Evolutionary conservation across 2,113 vertebrate species (phyloP).

Genomic region (Suricata suricatta): DNA sequence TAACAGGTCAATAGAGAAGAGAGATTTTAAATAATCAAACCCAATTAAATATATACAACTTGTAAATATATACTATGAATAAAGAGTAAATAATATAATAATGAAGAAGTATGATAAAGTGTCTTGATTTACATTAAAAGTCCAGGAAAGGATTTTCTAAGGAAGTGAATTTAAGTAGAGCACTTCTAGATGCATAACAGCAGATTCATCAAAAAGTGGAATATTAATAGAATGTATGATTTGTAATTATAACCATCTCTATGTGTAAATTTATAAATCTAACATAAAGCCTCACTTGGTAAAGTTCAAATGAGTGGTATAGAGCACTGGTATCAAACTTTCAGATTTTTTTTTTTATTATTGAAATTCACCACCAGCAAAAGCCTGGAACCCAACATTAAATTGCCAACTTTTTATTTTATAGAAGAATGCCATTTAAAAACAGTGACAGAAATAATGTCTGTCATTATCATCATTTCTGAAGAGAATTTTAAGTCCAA

Average conservation of each 20-base stretch:
- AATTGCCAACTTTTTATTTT: background rate
- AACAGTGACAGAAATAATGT: background rate
- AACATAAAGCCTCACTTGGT: background rate
- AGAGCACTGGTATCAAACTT: background rate
- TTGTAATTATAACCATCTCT: background rate
- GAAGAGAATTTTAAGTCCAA: background rate
- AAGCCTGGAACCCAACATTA: background rate
- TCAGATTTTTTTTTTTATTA: background rate
- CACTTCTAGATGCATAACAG: background rate
- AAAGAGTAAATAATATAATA: background rate
- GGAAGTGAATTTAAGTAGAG: background rate
- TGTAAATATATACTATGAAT: background rate
- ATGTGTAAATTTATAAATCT: background rate
- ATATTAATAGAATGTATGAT: background rate
- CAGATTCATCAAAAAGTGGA: background rate
- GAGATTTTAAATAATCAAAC: background rate
- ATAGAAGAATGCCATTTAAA: background rate
- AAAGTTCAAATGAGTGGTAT: background rate
- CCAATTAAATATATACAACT: background rate
- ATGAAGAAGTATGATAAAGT: background rate
- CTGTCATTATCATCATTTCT: background rate
- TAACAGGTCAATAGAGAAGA: conserved; percentile 15
- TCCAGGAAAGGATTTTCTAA: background rate
- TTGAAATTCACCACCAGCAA: background rate
- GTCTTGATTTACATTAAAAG: background rate